These are phyloP conservation scores for Grallaria varia DNA, from an alignment of 2,113 vertebrate genomes.

Conservation along the genomic window DNA sequence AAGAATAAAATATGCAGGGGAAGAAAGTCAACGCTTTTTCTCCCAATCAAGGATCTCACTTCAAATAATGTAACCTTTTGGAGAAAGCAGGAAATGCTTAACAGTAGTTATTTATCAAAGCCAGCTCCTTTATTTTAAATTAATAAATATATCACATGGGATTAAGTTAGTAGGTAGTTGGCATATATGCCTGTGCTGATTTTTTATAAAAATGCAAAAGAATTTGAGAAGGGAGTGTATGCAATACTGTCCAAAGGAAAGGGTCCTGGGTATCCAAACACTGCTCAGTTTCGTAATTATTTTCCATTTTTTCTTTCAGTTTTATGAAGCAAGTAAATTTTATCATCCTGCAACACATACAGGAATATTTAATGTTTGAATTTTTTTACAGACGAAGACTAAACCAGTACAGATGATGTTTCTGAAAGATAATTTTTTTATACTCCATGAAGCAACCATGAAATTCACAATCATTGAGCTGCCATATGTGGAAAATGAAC, in stretches of 20 bases:
- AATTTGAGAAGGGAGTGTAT: neutral
- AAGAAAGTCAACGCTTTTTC: neutral
- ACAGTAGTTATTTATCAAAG: neutral
- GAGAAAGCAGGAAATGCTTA: neutral
- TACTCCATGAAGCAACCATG: constrained; percentile 56
- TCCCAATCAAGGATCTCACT: neutral
- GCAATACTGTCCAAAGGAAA: neutral
- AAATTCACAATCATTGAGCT: constrained; percentile 79
- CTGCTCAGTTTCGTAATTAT: neutral
- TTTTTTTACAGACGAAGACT: constrained; percentile 70
- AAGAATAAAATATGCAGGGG: neutral
- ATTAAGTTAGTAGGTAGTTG: neutral
- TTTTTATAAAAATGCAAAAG: neutral
- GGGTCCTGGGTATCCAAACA: neutral
- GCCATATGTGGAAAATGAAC: constrained; percentile 76
- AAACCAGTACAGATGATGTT: constrained; percentile 85
- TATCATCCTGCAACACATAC: neutral
- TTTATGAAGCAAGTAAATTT: neutral
- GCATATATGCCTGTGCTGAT: accelerated
- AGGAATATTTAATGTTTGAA: neutral
- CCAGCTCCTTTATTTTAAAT: neutral
- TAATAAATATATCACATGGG: neutral
- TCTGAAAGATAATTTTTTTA: constrained; percentile 64
- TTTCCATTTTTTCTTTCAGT: neutral
- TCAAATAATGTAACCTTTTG: neutral